Evolutionary conservation across 2,113 vertebrate genomes (phyloP).

Genomic region (Tretioscincus oriximinensis): DNA sequence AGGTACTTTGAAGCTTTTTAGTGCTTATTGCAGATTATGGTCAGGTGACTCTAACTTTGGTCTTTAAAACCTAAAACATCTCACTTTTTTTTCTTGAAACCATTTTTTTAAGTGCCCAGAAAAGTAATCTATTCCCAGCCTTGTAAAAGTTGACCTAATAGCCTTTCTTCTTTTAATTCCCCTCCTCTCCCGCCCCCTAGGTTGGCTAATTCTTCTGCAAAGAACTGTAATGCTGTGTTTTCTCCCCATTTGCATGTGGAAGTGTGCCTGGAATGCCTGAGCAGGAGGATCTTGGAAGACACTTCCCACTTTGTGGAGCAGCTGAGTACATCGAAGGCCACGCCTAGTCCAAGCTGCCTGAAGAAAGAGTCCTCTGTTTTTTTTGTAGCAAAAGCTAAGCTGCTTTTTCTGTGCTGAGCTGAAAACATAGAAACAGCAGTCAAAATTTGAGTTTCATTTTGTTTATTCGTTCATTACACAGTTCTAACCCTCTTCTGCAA

Average conservation of each 20-base stretch:
- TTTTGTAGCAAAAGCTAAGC: constrained; percentile 81
- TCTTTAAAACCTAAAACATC: neutral
- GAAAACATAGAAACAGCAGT: constrained; percentile 66
- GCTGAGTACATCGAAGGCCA: constrained; percentile 75
- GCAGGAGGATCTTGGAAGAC: constrained; percentile 79
- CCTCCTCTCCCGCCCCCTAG: neutral
- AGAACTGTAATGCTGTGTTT: constrained; percentile 27
- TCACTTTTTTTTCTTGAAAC: no score
- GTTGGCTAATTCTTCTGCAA: constrained; percentile 29
- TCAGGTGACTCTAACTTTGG: rapidly evolving
- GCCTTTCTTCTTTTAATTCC: neutral
- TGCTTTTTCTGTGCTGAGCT: constrained; percentile 78
- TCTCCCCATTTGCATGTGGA: constrained; percentile 70
- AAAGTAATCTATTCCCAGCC: neutral
- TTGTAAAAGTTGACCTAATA: neutral
- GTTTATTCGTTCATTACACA: neutral
- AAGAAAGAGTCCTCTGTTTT: constrained; percentile 83
- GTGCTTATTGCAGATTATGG: neutral
- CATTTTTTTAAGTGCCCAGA: neutral
- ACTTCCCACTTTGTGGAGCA: constrained; percentile 73
- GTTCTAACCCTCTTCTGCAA: neutral
- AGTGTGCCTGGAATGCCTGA: constrained; percentile 69
- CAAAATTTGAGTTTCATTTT: neutral
- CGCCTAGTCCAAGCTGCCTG: constrained; percentile 74
- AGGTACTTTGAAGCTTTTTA: constrained; percentile 2